phyloP scores from a whole-genome alignment of 2,113 vertebrate genomes.

The Atractosteus spatula region DNA sequence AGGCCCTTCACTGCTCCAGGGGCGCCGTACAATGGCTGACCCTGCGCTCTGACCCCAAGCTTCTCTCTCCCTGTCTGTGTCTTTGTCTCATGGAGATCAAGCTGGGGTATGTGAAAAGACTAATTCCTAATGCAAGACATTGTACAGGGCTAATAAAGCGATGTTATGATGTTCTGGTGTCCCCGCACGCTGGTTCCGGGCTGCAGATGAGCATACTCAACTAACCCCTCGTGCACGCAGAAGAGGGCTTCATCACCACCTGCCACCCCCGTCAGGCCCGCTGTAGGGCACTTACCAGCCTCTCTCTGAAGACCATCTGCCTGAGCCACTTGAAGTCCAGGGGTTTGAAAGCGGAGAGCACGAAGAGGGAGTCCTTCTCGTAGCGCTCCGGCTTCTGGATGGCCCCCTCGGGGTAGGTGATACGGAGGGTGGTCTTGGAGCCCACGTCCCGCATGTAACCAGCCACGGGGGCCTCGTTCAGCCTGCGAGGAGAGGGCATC shows the following conservation, averaged over 20 bases:
- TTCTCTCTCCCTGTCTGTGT: no score
- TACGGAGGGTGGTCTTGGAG: slow-evolving; percentile 91
- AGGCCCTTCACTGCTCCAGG: no score
- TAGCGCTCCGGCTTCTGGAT: slow-evolving; percentile 89
- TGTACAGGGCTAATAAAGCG: no score
- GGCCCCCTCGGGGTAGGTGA: slow-evolving; percentile 96
- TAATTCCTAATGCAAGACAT: no score
- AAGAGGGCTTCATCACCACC: no score
- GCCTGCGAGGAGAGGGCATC: slow-evolving; percentile 60
- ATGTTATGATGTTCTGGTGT: neutral
- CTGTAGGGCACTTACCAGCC: slow-evolving; percentile 78
- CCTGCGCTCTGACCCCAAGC: no score
- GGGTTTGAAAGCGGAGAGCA: slow-evolving; percentile 93
- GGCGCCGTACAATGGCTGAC: no score
- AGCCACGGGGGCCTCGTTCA: slow-evolving; percentile 88
- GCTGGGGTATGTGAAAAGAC: no score
- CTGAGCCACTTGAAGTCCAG: slow-evolving; percentile 95
- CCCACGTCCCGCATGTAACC: slow-evolving; percentile 91
- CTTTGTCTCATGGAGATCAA: no score
- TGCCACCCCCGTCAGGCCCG: slow-evolving; percentile 19
- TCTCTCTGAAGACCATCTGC: slow-evolving; percentile 94
- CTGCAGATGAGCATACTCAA: no score
- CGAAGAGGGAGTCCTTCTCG: slow-evolving; percentile 90
- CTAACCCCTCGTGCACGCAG: no score
- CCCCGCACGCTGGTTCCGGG: neutral